A percentile compares a stretch with the other conserved stretches of the same genome.
phyloP scores from a whole-genome alignment of 2,113 vertebrate species.

The Pterophyllum scalare region DNA sequence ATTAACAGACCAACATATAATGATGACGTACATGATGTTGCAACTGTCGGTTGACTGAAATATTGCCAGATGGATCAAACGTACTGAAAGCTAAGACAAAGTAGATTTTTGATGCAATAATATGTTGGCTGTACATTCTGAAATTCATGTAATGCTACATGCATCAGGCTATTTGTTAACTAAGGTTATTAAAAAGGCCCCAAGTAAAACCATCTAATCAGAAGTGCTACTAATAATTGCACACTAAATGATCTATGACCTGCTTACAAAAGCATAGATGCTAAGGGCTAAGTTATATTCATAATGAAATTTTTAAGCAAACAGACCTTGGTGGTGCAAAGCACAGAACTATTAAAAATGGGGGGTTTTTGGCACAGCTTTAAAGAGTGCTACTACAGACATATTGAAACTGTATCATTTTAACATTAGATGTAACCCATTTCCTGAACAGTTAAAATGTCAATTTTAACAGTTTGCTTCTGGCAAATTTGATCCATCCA shows the following conservation, averaged over 20 bases:
- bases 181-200: constrained; percentile 51
- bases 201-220: constrained; percentile 35
- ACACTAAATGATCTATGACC: constrained; percentile 55
- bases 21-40: constrained; percentile 28
- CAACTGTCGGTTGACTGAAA: constrained; percentile 48
- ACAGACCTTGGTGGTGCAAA: not conserved
- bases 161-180: constrained; percentile 19
- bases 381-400: not conserved
- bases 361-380: not conserved
- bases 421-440: not conserved
- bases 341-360: not conserved
- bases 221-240: constrained; percentile 46
- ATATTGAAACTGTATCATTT: not conserved
- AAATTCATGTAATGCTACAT: constrained; percentile 4
- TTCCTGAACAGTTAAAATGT: not conserved
- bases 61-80: constrained; percentile 68
- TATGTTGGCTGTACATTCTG: not conserved
- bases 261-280: constrained; percentile 32
- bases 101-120: constrained; percentile 15
- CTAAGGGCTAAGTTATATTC: constrained; percentile 40
- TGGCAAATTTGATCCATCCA: constrained; percentile 70
- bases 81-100: not conserved
- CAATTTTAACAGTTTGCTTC: not conserved
- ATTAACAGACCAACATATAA: constrained; percentile 35
- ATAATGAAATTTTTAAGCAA: constrained; percentile 39